Evolutionary conservation across 2,797 vertebrate genomes (phyloP), one percentile per base, ranked within the genome.

Genomic region (Simalia tracyae): DNA sequence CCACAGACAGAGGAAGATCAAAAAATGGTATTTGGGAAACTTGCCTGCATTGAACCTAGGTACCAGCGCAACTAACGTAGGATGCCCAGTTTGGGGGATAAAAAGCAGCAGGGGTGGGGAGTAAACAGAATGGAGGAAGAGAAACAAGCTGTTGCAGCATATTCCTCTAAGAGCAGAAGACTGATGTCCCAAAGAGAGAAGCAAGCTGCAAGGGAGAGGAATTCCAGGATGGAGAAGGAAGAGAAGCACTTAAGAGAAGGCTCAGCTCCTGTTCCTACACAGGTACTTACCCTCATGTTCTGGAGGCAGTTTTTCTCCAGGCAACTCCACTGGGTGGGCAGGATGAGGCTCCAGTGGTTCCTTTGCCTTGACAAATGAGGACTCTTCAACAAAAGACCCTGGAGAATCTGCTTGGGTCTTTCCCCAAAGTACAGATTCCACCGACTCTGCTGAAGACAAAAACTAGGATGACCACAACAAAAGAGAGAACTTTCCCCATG

Each of bases 271-370:
- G 6, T 24, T 11, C 1, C 36, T 19, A 60, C 17, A 4, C 2
- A 7, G 0, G 57, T 0, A 42, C 76, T 92, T 97, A 97, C 97
- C 97, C 96, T 95, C 7, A 61, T 92, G 90, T 81, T 97, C 95
- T 2, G 4, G 93, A 10, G 14, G 60, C 61, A 42, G 0, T 68
- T 92, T 31, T 14, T 89, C 94, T 28, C 84, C 92, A 68, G 54
- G 64, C 54, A 92, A 68, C 22, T 95, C 95, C 0, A 6, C 0
- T 0, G 91, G 95, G 0, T 68, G 95, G 89, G 92, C 0, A 0
- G 95, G 92, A 91, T 92, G 91, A 85, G 90, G 92, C 46, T 94
- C 94, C 15, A 84, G 36, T 28, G 88, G 92, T 84, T 94, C 95
- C 91, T 93, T 88, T 0, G 5, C 91, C 5, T 91, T 19, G 93